Base-by-base conservation (phyloP, 2,113 vertebrate species). In the Myodes glareolus region DNA sequence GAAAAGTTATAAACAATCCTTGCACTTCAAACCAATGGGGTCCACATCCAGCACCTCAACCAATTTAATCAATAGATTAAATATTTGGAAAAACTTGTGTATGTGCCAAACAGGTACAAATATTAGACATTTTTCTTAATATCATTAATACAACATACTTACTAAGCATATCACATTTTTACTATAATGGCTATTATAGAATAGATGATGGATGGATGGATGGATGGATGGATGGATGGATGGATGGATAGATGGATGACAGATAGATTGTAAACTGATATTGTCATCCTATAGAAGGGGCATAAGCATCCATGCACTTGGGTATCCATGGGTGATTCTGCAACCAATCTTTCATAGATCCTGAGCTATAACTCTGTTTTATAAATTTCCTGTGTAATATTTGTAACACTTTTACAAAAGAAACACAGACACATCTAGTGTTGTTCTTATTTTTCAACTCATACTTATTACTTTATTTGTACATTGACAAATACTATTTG, bases 301-400 rank as follows among this genome's bases (percentile, higher is more conserved):
- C 1, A 23, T 81, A 33, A 90, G 27, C 3, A 52, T 73, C 33
- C 42, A 50, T 16, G 6, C 21, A 61, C 50, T 52, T 90, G 42
- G 5, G 1, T 19, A 33, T 42, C 5, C 13, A 5, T 65, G 1
- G 25, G 14, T 21, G 11, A 0, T 3, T 3, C 78, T 25, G 19
- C 5, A 94, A 16, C 27, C 45, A 67, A 1, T 68, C 29, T 55
- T 16, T 23, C 45, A 72, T 36, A 85, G 36, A 45, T 42, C 29
- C 17, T 3, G 8, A 68, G 50, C 16, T 47, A 45, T 29, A 50
- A 45, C 2, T 67, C 1, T n/a, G 29, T 4, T 42, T 68, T 70
- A 4, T n/a, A 87, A 52, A 92, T 27, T 77, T 45, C 21, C 33
- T 61, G 0, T n/a, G 33, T 36, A 72, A 58, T 12, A 84, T 68